Evolutionary conservation across 2,113 vertebrate genomes (phyloP), one percentile per base, ranked within the genome.

Genomic region (Propithecus coquereli): DNA sequence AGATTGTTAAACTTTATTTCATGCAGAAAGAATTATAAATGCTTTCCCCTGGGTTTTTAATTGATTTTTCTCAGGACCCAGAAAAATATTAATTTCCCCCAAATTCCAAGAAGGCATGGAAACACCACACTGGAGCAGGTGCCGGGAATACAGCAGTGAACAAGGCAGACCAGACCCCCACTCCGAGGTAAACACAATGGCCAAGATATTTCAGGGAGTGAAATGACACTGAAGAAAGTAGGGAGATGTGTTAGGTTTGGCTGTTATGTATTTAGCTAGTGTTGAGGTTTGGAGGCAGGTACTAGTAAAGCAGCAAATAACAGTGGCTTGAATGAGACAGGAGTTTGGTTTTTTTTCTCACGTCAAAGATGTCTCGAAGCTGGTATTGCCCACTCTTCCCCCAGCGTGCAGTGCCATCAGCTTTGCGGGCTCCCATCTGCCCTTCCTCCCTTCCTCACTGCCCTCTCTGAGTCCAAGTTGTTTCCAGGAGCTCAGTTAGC

Each of bases 321-420:
- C 34, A 34, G 3, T 81, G 71, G 10, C 6, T 13, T 50, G 63
- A 71, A 52, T 63, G 54, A 95, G n/a, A 54, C 11, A 43, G 43
- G n/a, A 57, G 9, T 14, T 63, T 27, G 13, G 66, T 77, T 91
- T 34, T 77, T 32, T 87, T 47, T 32, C 65, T 40, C 9, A 18
- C 32, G 14, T 47, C 16, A n/a, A 90, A 80, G 54, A 27, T 40
- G 27, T 22, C 34, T 14, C n/a, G 79, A 66, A n/a, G 66, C 47
- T 81, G 45, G 6, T 20, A 12, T 18, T 5, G 2, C 25, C 17
- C 11, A 1, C 52, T 45, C 34, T 1, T 9, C 1, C 12, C 6
- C 25, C 25, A 40, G 16, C 16, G 59, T 2, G 0, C 0, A 5
- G 71, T 2, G 11, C 6, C 52, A 8, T 20, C 32, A 30, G 32